These are phyloP conservation scores for Galaxias olidus DNA, from an alignment of 2,797 vertebrate genomes.

Conservation along the genomic window DNA sequence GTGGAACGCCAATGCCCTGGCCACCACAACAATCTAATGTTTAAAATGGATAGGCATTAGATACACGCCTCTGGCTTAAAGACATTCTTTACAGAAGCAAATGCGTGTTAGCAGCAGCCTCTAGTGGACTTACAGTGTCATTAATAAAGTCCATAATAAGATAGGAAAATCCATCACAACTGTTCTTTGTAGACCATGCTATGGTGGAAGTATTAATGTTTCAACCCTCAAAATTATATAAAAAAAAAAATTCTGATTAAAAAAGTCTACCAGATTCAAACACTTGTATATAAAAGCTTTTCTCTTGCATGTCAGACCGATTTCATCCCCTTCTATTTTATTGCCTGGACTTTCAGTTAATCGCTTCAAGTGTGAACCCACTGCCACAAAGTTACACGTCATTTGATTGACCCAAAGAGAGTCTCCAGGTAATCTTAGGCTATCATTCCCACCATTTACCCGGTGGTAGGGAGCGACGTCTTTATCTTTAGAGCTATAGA, in stretches of 20 bases:
- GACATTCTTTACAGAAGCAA: slow-evolving; percentile 10
- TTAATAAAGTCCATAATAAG: not conserved
- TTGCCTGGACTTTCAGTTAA: not conserved
- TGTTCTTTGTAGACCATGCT: no score
- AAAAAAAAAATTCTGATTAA: not conserved
- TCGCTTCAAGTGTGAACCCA: slow-evolving; percentile 8
- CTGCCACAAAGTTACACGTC: not conserved
- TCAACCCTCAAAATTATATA: not conserved
- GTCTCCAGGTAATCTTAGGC: slow-evolving; percentile 7
- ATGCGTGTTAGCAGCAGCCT: slow-evolving; percentile 38
- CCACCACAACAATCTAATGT: not conserved
- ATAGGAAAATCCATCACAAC: not conserved
- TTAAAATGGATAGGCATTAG: slow-evolving; percentile 17
- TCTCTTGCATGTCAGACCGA: not conserved
- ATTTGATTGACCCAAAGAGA: slow-evolving; percentile 35
- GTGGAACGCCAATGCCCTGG: not conserved
- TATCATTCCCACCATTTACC: slow-evolving; percentile 24
- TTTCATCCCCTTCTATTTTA: not conserved
- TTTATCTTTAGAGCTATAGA: slow-evolving; percentile 24
- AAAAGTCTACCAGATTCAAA: not conserved
- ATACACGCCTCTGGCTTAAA: no score
- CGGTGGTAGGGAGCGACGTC: slow-evolving; percentile 16
- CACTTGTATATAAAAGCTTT: not conserved
- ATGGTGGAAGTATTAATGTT: no score
- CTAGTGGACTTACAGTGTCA: slow-evolving; percentile 45